Base-by-base conservation (phyloP, 2,797 vertebrate species). In the Ctenosaura bakeri region DNA sequence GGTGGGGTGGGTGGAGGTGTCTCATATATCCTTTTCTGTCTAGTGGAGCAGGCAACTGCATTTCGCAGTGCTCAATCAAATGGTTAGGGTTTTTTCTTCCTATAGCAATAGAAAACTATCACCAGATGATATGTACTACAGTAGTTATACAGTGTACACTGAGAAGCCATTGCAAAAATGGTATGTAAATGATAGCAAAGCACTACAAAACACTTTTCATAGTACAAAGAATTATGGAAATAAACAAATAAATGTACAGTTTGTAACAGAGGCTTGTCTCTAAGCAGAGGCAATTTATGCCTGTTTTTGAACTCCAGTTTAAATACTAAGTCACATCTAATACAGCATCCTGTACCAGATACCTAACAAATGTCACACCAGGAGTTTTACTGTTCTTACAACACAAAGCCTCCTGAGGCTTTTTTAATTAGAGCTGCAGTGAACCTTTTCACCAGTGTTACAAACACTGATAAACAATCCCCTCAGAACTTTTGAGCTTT, bases 381-480 rank as follows among this genome's bases (percentile, higher is more conserved):
- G 89, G 94, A 81, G 74, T 74, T 93, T 95, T 78, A 74, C 6
- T 1, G 52, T 38, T 83, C 86, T n/a, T 77, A 78, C 0, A 76
- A 93, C 91, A 84, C 9, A 50, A 83, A 90, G 82, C 86, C 83
- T 93, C 79, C 1, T 74, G 71, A 90, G 24, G 3, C 46, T 89
- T 78, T 78, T 92, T 92, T 80, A 92, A 93, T 94, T 93, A 88
- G 20, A 94, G 26, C 66, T 90, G 24, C 73, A 77, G 64, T 85
- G 38, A 93, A 86, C 0, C 0, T 77, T 96, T 93, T 92, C 35
- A 89, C 10, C 64, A 76, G 56, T 91, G 32, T 91, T 86, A 16
- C 62, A 86, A 89, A 73, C n/a, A 73, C 32, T 74, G 18, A 86
- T 93, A 94, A 94, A 92, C 50, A 95, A 94, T 46, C 42, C 83